phyloP scores from a whole-genome alignment of 1,140 invertebrate genomes.

The Physella acuta region DNA sequence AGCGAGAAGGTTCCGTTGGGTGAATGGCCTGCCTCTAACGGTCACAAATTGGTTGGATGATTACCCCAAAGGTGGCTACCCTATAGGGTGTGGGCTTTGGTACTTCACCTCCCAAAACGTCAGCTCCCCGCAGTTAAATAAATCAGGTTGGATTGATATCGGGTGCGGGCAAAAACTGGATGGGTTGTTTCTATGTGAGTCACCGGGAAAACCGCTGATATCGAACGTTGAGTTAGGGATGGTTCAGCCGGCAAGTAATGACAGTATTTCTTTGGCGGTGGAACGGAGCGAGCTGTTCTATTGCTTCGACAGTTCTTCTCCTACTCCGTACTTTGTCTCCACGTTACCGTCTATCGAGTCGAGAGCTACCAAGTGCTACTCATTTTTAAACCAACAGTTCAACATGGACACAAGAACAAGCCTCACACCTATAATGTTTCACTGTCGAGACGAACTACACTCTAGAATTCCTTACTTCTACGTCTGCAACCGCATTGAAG shows the following conservation, averaged over 20 bases:
- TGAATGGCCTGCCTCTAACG: constrained; percentile 3
- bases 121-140: not conserved
- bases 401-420: not conserved
- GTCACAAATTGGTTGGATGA: not conserved
- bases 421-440: not conserved
- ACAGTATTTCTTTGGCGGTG: not conserved
- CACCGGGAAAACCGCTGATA: not conserved
- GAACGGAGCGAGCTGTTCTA: not conserved
- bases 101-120: not conserved
- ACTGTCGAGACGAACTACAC: not conserved
- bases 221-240: not conserved
- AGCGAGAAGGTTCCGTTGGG: constrained; percentile 6
- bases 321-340: not conserved
- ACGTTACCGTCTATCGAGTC: not conserved
- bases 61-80: constrained; percentile 2
- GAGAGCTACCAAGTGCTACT: too few relatives aligned
- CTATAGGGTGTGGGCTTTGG: constrained; percentile 1
- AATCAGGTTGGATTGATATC: constrained; percentile 4
- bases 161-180: constrained; percentile 4
- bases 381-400: too few relatives aligned
- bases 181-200: not conserved
- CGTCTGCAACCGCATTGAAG: not conserved
- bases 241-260: not conserved
- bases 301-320: not conserved
- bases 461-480: not conserved